Conservation (phyloP, 2,113 vertebrate species). For the Proterorhinus semilunaris region DNA sequence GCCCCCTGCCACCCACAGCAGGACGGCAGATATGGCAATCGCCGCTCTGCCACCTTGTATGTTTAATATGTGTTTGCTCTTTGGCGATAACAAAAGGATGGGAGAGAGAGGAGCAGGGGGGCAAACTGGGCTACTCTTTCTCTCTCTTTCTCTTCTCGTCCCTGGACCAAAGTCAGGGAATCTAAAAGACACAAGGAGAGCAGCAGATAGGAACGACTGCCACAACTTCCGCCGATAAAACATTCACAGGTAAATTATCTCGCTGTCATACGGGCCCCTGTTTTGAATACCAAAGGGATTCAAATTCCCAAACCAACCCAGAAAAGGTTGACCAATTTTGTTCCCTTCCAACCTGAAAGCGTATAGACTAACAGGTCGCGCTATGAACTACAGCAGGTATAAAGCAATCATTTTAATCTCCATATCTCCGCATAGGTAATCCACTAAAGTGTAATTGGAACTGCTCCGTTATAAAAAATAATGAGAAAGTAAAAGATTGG, state of each 20-base stretch:
- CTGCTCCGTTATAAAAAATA: conserved; percentile 74
- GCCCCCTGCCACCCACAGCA: conserved; percentile 61
- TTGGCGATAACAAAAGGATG: conserved; percentile 61
- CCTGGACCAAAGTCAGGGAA: conserved; percentile 63
- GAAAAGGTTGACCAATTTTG: conserved; percentile 57
- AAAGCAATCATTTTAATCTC: conserved; percentile 54
- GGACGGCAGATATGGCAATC: conserved; percentile 68
- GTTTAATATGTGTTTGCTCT: conserved; percentile 64
- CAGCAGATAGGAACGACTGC: conserved; percentile 44
- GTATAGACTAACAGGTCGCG: conserved; percentile 37
- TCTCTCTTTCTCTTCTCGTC: conserved; percentile 43
- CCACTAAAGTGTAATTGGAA: conserved; percentile 84
- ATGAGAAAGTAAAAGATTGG: conserved; percentile 57
- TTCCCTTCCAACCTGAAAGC: conserved; percentile 37
- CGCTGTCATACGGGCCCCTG: conserved; percentile 53
- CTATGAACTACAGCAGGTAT: conserved; percentile 47
- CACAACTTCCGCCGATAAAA: conserved; percentile 55
- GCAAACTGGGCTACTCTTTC: conserved; percentile 35
- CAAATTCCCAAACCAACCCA: conserved; percentile 59
- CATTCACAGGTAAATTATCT: conserved; percentile 64
- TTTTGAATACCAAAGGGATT: conserved; percentile 72
- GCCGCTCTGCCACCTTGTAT: conserved; percentile 57
- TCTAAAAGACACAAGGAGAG: conserved; percentile 61
- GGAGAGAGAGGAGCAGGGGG: neutral
- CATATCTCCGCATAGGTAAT: conserved; percentile 75